Evolutionary conservation across 2,888 invertebrate genomes (phyloP).

Genomic region (Caenorhabditis sp.): DNA sequence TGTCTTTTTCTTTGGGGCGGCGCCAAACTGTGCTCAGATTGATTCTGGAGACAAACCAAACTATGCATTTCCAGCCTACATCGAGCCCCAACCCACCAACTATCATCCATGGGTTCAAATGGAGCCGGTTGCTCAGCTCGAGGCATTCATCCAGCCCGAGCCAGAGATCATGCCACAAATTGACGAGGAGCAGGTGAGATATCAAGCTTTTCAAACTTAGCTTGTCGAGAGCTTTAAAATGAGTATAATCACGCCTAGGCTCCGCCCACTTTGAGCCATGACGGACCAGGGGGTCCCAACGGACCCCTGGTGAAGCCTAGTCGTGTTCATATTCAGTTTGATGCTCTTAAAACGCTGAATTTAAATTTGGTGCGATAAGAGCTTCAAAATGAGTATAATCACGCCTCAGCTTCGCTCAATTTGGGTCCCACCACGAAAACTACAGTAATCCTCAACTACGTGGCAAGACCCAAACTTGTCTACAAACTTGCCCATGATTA

Average conservation of each 20-base stretch:
- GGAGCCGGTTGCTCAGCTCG: too few relatives aligned
- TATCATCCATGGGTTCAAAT: too few relatives aligned
- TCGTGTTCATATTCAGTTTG: background rate
- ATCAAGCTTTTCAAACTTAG: background rate
- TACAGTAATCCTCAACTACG: background rate
- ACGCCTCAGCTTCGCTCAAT: background rate
- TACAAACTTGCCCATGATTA: background rate
- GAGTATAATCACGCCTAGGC: slow-evolving; percentile 19
- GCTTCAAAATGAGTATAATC: slow-evolving; percentile 11
- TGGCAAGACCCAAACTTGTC: background rate
- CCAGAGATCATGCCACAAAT: background rate
- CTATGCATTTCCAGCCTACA: too few relatives aligned
- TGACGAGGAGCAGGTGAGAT: background rate
- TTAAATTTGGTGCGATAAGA: background rate
- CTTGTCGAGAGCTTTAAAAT: background rate
- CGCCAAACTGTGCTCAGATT: too few relatives aligned
- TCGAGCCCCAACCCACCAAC: too few relatives aligned
- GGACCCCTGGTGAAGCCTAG: too few relatives aligned
- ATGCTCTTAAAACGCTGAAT: too few relatives aligned
- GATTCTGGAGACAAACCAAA: too few relatives aligned
- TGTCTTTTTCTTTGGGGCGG: too few relatives aligned
- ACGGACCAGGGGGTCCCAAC: too few relatives aligned
- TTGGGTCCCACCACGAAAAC: slow-evolving; percentile 6
- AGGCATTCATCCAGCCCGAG: too few relatives aligned
- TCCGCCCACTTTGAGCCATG: too few relatives aligned